A percentile compares a stretch with the other conserved stretches of the same genome.
These are phyloP conservation scores for Tupaia chinensis DNA, from an alignment of 2,113 vertebrate genomes.

Conservation along the genomic window DNA sequence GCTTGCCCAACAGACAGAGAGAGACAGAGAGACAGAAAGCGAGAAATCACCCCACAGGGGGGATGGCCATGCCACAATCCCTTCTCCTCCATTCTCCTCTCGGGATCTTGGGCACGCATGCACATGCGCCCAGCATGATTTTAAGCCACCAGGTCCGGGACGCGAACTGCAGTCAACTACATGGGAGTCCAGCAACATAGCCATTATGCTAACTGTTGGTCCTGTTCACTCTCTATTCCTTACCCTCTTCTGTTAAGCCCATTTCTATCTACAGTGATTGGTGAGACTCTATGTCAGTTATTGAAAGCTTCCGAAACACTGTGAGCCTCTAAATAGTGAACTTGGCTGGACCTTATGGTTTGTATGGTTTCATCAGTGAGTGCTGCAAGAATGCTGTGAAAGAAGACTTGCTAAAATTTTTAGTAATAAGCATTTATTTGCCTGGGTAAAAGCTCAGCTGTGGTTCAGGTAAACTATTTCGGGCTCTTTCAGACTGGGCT, in stretches of 20 bases:
- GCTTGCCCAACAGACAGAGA: no score
- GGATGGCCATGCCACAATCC: no score
- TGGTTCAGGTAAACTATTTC: neutral
- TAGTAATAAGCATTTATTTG: neutral
- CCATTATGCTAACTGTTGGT: no score
- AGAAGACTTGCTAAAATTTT: neutral
- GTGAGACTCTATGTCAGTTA: neutral
- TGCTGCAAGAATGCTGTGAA: neutral
- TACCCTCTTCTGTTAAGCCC: neutral
- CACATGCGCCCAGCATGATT: no score
- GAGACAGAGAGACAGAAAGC: no score
- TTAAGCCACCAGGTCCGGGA: no score
- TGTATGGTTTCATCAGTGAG: neutral
- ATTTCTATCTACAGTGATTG: neutral
- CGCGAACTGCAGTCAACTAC: no score
- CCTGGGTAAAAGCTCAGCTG: neutral
- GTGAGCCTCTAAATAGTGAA: neutral
- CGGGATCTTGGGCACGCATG: no score
- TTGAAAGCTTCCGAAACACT: neutral
- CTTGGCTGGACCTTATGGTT: neutral
- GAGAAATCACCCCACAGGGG: no score
- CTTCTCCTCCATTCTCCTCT: no score
- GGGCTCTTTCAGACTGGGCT: neutral
- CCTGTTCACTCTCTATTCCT: no score
- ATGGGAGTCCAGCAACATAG: no score